Percentiles rank a stretch among this genome's conserved stretches.
Conservation (phyloP, 2,113 vertebrate genomes). For the Cichladusa arquata region DNA sequence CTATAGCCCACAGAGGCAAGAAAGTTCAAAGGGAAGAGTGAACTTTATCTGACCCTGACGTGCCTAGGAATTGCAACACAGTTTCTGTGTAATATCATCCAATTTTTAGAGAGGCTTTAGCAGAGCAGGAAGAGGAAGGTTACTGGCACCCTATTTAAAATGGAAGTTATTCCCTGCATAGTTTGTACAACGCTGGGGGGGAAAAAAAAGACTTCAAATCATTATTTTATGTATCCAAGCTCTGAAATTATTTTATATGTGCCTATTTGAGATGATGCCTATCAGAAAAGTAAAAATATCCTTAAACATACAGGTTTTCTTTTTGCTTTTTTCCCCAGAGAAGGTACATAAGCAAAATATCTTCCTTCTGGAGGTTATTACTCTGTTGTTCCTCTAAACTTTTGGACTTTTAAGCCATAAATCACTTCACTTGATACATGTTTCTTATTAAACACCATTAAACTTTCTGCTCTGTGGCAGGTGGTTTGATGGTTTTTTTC, state of each 20-base stretch:
- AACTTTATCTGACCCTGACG: conserved; percentile 57
- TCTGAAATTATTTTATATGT: not conserved
- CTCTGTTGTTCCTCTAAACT: not conserved
- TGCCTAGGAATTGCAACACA: conserved; percentile 33
- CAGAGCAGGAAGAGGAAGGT: conserved; percentile 11
- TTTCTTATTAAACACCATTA: not conserved
- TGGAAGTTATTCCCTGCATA: not conserved
- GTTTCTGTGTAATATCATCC: not conserved
- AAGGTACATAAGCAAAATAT: not conserved
- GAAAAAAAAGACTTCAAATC: not conserved
- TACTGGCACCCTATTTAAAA: not conserved
- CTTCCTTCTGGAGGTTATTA: not conserved
- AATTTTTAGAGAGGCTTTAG: not conserved
- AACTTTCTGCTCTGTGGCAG: not conserved
- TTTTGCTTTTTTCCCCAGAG: not conserved
- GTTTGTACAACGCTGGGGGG: not conserved
- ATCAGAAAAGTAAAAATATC: not conserved
- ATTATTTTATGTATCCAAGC: not conserved
- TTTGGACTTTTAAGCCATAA: not conserved
- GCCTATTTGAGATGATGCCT: not conserved
- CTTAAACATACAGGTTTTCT: not conserved
- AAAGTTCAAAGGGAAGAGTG: conserved; percentile 59
- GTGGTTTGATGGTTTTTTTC: not conserved
- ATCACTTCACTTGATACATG: not conserved
- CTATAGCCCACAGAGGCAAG: not conserved